Percentiles rank a stretch among this genome's conserved stretches.
phyloP scores from a whole-genome alignment of 2,888 invertebrate species.

The Seira musarum region DNA sequence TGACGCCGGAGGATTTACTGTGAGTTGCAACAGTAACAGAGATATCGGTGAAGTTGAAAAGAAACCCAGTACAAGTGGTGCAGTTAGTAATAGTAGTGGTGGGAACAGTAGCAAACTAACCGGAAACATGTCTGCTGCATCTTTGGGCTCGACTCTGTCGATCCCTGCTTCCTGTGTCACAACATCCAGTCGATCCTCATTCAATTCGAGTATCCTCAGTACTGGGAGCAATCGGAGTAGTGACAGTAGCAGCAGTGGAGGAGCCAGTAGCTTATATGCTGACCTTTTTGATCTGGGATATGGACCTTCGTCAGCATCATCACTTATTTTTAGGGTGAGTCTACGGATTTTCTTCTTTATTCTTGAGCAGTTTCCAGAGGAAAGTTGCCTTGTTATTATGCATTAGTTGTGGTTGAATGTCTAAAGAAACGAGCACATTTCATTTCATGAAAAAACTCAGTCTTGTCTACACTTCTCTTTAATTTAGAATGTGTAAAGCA shows the following conservation, averaged over 20 bases:
- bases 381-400: not conserved
- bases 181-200: conserved; percentile 46
- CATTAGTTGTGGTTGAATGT: not conserved
- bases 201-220: conserved; percentile 45
- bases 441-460: not conserved
- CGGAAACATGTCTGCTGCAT: conserved; percentile 50
- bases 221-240: conserved; percentile 49
- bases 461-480: not conserved
- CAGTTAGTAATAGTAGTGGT: conserved; percentile 7
- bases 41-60: too few species aligned
- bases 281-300: conserved; percentile 52
- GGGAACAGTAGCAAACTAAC: conserved; percentile 21
- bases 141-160: conserved; percentile 48
- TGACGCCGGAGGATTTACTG: conserved; percentile 2
- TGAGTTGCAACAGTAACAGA: not conserved
- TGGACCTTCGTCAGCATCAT: conserved; percentile 31
- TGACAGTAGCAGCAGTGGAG: conserved; percentile 41
- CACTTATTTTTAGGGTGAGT: conserved; percentile 52
- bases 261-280: conserved; percentile 29
- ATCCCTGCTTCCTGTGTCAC: conserved; percentile 55
- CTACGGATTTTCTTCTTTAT: not conserved
- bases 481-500: not conserved
- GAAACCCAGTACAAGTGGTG: not conserved
- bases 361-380: not conserved
- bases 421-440: not conserved